Conservation (phyloP, 2,797 vertebrate genomes). For the Hoplostethus atlanticus region DNA sequence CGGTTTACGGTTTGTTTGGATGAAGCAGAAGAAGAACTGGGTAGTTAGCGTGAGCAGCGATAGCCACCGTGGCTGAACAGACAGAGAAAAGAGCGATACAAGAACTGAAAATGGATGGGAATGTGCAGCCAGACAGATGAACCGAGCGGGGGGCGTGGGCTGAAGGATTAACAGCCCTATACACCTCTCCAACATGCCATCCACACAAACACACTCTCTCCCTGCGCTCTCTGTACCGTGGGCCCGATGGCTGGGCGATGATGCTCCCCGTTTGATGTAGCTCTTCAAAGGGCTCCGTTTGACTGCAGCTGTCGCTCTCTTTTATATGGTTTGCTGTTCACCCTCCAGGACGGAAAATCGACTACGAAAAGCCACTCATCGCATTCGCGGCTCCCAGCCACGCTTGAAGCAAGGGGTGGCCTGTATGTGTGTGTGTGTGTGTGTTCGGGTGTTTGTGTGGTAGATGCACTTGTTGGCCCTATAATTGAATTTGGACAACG, state of each 20-base stretch:
- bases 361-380: constrained; percentile 60
- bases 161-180: constrained; percentile 65
- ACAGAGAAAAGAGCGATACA: constrained; percentile 40
- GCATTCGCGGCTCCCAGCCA: constrained; percentile 32
- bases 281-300: constrained; percentile 81
- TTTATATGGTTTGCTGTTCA: constrained; percentile 71
- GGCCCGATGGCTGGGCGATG: constrained; percentile 65
- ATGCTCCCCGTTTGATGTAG: constrained; percentile 81
- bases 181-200: constrained; percentile 61
- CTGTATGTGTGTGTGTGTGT: neutral
- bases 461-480: too few species aligned
- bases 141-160: constrained; percentile 58
- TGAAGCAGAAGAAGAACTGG: too few species aligned
- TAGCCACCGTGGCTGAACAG: too few species aligned
- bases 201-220: constrained; percentile 3
- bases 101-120: constrained; percentile 60
- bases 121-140: constrained; percentile 47
- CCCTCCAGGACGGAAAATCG: constrained; percentile 75
- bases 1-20: too few species aligned
- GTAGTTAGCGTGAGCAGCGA: too few species aligned
- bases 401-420: constrained; percentile 35
- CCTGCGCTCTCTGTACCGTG: constrained; percentile 55
- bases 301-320: constrained; percentile 78
- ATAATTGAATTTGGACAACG: too few species aligned
- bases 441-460: neutral